These are phyloP conservation scores for Melieria crassipennis DNA, from an alignment of 2,888 invertebrate genomes.

Conservation along the genomic window DNA sequence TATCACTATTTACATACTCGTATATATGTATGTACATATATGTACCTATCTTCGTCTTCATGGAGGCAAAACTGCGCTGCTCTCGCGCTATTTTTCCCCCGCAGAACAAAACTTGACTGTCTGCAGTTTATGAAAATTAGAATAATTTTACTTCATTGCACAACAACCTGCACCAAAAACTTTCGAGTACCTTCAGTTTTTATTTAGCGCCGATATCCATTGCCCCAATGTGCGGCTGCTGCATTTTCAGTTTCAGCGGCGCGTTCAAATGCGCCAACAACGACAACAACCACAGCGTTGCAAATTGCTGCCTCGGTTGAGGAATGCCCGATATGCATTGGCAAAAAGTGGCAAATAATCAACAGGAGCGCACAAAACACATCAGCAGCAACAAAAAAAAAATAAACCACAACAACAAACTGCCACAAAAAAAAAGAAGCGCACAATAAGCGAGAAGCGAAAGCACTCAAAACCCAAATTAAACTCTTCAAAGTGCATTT, in stretches of 20 bases:
- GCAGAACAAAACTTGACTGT: too few relatives aligned
- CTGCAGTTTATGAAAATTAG: too few relatives aligned
- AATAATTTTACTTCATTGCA: too few relatives aligned
- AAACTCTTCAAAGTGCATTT: constrained; percentile 51
- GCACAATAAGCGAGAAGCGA: not conserved
- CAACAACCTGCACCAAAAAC: too few relatives aligned
- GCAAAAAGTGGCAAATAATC: not conserved
- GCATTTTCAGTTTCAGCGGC: constrained; percentile 8
- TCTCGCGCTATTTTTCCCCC: too few relatives aligned
- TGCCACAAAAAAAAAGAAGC: not conserved
- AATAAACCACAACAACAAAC: not conserved
- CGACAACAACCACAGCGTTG: not conserved
- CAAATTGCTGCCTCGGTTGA: constrained; percentile 11
- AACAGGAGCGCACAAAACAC: not conserved
- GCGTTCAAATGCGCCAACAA: not conserved
- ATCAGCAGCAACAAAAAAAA: not conserved
- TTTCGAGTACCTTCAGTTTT: too few relatives aligned
- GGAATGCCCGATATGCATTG: constrained; percentile 1
- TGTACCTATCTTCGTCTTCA: too few relatives aligned
- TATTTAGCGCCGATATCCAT: too few relatives aligned
- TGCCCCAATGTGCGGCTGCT: not conserved
- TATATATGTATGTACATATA: too few relatives aligned
- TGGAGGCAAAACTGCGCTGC: too few relatives aligned
- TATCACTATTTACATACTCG: too few relatives aligned
- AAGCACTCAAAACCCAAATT: constrained; percentile 49